These are phyloP conservation scores for Tipula lateralis DNA, from an alignment of 2,888 invertebrate species.

Conservation along the genomic window DNA sequence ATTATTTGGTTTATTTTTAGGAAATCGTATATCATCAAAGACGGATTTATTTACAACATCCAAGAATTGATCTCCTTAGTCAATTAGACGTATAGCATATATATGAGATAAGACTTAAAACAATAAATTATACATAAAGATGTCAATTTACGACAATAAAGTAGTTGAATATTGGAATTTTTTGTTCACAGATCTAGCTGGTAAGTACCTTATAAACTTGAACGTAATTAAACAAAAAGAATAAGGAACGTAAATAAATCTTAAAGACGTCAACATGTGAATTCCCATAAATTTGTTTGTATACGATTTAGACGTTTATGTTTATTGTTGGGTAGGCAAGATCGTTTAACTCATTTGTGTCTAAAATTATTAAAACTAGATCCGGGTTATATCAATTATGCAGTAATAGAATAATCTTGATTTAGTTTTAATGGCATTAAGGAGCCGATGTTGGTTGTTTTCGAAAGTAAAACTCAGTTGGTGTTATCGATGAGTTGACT, in stretches of 20 bases:
- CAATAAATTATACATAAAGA: not conserved
- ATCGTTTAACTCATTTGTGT: no score
- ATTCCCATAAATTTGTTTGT: no score
- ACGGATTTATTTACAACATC: not conserved
- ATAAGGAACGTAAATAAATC: not conserved
- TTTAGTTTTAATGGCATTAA: no score
- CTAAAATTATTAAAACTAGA: no score
- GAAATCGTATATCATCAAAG: not conserved
- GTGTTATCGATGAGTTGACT: no score
- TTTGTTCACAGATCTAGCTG: conserved; percentile 62
- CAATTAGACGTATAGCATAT: not conserved
- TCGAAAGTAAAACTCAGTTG: no score
- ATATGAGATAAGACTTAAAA: not conserved
- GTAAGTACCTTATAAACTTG: conserved; percentile 45
- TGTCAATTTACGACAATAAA: conserved; percentile 47
- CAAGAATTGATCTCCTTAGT: not conserved
- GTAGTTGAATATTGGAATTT: conserved; percentile 59
- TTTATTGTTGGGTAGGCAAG: no score
- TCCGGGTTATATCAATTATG: no score
- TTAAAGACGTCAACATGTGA: not conserved
- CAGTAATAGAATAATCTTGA: no score
- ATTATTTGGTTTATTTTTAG: not conserved
- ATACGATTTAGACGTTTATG: no score
- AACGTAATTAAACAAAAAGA: no score
- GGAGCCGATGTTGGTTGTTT: no score